Evolutionary conservation across 2,113 vertebrate species (phyloP).

Genomic region (Mus spicilegus): DNA sequence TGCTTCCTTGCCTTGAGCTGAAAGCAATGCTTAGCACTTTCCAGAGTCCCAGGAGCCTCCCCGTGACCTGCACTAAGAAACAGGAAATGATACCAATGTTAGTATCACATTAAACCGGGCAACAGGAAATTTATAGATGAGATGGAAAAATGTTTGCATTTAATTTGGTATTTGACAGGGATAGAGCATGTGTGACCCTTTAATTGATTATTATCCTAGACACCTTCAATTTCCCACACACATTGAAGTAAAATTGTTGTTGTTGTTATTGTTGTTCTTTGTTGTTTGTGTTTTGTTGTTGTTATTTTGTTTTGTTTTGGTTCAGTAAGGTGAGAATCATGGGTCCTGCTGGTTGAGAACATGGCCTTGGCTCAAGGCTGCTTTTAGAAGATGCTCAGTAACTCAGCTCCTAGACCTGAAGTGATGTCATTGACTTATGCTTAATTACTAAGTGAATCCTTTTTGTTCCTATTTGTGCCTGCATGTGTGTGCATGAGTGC

Average conservation of each 20-base stretch:
- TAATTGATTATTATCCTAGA: not conserved
- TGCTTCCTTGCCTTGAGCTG: not conserved
- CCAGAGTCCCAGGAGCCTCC: no score
- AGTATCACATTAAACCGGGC: not conserved
- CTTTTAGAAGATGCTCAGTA: not conserved
- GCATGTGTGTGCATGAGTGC: not conserved
- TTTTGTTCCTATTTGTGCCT: not conserved
- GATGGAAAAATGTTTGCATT: not conserved
- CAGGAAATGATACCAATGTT: not conserved
- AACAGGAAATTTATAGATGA: not conserved
- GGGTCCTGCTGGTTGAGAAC: not conserved
- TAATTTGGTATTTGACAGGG: not conserved
- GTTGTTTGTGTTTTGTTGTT: no score
- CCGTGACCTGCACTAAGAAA: not conserved
- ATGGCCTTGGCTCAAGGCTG: not conserved
- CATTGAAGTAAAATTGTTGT: not conserved
- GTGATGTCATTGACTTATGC: not conserved
- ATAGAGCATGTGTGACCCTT: not conserved
- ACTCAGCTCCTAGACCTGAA: not conserved
- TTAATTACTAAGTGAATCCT: not conserved
- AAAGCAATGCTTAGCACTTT: not conserved
- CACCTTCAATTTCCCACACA: not conserved
- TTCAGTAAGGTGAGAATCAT: not conserved
- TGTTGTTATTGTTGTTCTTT: no score
- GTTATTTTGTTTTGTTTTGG: not conserved